A percentile compares a stretch with the other conserved stretches of the same genome.
phyloP scores from a whole-genome alignment of 2,113 vertebrate genomes.

The Sarotherodon lohbergeri region DNA sequence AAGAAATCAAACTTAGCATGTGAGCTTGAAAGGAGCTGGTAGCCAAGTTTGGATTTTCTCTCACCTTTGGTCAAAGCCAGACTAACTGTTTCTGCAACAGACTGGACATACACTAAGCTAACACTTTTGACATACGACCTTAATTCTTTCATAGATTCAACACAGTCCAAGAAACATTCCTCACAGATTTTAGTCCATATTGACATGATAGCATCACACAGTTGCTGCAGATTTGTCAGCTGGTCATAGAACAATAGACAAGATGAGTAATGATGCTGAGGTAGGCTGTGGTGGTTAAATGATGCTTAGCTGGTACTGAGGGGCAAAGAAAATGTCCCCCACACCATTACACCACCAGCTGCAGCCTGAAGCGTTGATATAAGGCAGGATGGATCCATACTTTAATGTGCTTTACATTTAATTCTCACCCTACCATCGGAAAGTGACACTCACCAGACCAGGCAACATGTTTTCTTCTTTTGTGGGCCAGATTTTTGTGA shows the following conservation, averaged over 20 bases:
- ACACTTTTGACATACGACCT: neutral
- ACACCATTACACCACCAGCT: neutral
- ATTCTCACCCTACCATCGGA: neutral
- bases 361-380: neutral
- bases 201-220: neutral
- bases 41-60: neutral
- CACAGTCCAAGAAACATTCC: neutral
- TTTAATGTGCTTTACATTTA: fast-evolving
- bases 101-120: neutral
- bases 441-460: neutral
- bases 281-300: neutral
- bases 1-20: neutral
- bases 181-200: neutral
- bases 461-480: neutral
- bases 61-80: neutral
- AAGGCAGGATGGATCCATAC: neutral
- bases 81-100: neutral
- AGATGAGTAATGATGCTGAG: neutral
- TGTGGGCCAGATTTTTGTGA: neutral
- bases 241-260: neutral
- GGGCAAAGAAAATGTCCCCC: neutral
- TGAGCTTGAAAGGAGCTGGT: neutral
- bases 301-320: fast-evolving
- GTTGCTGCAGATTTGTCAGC: neutral
- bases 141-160: neutral